Conservation (phyloP, 2,797 vertebrate genomes). For the Enteromius treurensis region DNA sequence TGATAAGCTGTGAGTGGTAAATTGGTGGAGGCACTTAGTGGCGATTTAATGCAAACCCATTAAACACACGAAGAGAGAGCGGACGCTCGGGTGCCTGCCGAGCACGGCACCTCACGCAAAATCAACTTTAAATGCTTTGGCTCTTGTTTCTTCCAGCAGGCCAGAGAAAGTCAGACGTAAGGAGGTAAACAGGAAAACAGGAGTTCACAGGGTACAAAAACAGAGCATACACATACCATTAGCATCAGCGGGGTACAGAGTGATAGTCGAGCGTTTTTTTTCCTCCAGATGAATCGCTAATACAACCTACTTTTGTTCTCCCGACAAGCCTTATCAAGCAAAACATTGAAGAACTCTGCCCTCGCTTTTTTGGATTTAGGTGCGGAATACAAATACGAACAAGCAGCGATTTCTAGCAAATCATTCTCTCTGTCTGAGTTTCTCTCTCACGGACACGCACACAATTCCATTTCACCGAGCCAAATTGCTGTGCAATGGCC, state of each 20-base stretch:
- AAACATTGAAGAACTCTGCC: conserved; percentile 40
- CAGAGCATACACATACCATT: not conserved
- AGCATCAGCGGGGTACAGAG: not conserved
- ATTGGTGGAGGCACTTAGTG: conserved; percentile 73
- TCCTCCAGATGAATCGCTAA: not conserved
- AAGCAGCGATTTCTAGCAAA: conserved; percentile 25
- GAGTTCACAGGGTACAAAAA: not conserved
- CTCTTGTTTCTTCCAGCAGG: conserved; percentile 38
- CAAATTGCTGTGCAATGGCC: conserved; percentile 54
- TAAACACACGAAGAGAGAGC: conserved; percentile 66
- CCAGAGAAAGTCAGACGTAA: not conserved
- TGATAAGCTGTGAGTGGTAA: conserved; percentile 68
- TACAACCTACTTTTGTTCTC: conserved; percentile 20
- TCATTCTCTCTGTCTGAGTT: conserved; percentile 20
- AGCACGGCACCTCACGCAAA: not conserved
- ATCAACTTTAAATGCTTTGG: conserved; percentile 45
- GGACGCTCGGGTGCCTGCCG: not conserved
- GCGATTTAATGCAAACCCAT: conserved; percentile 72
- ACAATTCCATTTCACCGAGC: conserved; percentile 46
- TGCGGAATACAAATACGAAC: conserved; percentile 30
- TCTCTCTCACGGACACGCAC: conserved; percentile 48
- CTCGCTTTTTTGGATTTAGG: conserved; percentile 26
- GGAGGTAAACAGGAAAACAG: conserved; percentile 6
- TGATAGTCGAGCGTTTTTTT: not conserved
- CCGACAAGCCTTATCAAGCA: conserved; percentile 32